Percentiles rank a stretch among this genome's conserved stretches.
Evolutionary conservation across 2,888 invertebrate species (phyloP).

Genomic region (Drosophila borborema): DNA sequence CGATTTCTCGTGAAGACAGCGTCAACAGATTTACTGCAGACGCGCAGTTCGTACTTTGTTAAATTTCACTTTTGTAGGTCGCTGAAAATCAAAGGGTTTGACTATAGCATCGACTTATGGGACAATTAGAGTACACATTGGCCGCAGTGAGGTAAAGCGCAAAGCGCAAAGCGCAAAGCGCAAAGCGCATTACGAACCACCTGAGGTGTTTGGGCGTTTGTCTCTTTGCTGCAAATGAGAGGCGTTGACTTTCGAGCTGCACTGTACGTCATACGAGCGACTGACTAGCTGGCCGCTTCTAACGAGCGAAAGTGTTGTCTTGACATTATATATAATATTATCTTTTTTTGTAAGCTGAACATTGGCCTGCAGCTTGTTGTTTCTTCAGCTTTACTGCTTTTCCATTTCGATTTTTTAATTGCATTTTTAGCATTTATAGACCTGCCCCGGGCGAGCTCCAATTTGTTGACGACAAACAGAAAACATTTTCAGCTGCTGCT

Average conservation of each 20-base stretch:
- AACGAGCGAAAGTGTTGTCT: conserved; percentile 78
- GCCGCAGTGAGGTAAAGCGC: conserved; percentile 41
- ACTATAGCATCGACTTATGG: conserved; percentile 43
- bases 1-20: background rate
- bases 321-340: conserved; percentile 11
- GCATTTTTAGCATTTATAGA: conserved; percentile 66
- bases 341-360: conserved; percentile 20
- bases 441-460: conserved; percentile 71
- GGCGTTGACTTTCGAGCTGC: conserved; percentile 47
- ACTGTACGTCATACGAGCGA: conserved; percentile 30
- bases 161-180: conserved; percentile 65
- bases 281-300: conserved; percentile 68
- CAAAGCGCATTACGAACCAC: conserved; percentile 62
- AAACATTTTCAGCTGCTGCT: conserved; percentile 15
- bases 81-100: conserved; percentile 46
- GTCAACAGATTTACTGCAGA: conserved; percentile 5
- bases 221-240: conserved; percentile 51
- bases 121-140: conserved; percentile 67
- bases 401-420: conserved; percentile 61
- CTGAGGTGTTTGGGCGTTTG: conserved; percentile 33
- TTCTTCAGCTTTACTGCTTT: conserved; percentile 49
- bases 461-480: conserved; percentile 74
- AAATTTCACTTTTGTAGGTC: conserved; percentile 60
- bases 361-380: conserved; percentile 33
- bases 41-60: conserved; percentile 15